Percentiles rank a stretch among this genome's conserved stretches.
Conservation (phyloP, 2,888 invertebrate genomes). For the Drosophila eohydei region DNA sequence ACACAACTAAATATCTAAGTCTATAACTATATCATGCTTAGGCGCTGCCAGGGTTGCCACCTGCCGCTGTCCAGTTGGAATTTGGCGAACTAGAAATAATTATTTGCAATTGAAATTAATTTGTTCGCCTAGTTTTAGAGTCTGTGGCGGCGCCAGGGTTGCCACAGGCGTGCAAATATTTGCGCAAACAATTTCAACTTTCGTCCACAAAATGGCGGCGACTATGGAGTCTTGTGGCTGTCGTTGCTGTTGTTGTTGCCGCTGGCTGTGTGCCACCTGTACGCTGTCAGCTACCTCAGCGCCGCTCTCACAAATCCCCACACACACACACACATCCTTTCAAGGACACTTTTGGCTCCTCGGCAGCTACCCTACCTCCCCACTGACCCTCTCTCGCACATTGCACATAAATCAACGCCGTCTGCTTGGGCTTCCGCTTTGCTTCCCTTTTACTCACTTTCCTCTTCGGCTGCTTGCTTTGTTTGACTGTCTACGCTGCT, state of each 20-base stretch:
- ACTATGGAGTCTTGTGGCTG: conserved; percentile 1
- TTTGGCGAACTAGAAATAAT: neutral
- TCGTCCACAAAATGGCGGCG: conserved; percentile 52
- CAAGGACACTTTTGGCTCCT: conserved; percentile 66
- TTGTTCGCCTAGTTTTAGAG: conserved; percentile 8
- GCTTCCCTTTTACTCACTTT: neutral
- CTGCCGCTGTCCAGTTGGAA: neutral
- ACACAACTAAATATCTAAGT: too few relatives aligned
- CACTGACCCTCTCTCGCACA: neutral
- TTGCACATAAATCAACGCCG: conserved; percentile 67
- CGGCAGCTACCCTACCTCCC: neutral
- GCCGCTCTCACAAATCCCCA: neutral
- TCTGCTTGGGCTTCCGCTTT: conserved; percentile 55
- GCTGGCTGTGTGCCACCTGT: conserved; percentile 76
- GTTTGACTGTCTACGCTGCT: too few relatives aligned
- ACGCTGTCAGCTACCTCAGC: conserved; percentile 15
- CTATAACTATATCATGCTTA: too few relatives aligned
- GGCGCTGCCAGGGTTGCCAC: conserved; percentile 10
- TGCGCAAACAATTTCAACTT: conserved; percentile 35
- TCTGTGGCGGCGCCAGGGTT: conserved; percentile 20
- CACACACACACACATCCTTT: conserved; percentile 40
- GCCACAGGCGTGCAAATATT: conserved; percentile 40
- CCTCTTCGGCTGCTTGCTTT: conserved; percentile 9
- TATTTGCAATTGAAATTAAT: conserved; percentile 1
- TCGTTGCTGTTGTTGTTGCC: conserved; percentile 37